Conservation (phyloP, 2,797 vertebrate genomes). For the Synanceia verrucosa region DNA sequence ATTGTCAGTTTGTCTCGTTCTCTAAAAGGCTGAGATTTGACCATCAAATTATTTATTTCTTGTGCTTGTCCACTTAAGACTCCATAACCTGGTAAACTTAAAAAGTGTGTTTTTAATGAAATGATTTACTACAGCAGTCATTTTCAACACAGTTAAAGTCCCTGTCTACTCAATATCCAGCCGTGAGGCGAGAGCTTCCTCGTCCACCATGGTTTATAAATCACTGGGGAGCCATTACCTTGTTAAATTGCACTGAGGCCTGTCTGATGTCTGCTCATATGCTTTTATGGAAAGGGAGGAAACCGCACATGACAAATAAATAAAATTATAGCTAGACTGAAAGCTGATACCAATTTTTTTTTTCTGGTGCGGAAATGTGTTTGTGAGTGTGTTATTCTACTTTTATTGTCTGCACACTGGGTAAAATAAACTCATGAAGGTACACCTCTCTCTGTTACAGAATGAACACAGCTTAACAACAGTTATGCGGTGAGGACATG, state of each 20-base stretch:
- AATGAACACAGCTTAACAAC: background rate
- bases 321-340: constrained; percentile 39
- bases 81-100: constrained; percentile 25
- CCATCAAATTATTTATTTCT: constrained; percentile 20
- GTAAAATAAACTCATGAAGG: background rate
- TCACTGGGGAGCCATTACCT: constrained; percentile 62
- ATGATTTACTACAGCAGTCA: constrained; percentile 39
- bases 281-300: constrained; percentile 59
- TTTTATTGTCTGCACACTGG: constrained; percentile 12
- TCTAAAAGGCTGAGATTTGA: background rate
- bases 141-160: constrained; percentile 16
- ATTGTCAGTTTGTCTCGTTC: constrained; percentile 30
- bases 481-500: background rate
- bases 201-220: constrained; percentile 48
- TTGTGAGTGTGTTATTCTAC: background rate
- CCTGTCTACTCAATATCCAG: constrained; percentile 31
- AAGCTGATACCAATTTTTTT: constrained; percentile 16
- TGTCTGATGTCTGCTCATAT: constrained; percentile 60
- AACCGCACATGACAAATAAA: constrained; percentile 55
- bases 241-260: constrained; percentile 59
- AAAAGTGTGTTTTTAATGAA: constrained; percentile 32
- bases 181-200: constrained; percentile 22
- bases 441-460: background rate
- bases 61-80: constrained; percentile 19
- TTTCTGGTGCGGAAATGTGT: constrained; percentile 21